Evolutionary conservation across 2,113 vertebrate species (phyloP), one percentile per base, ranked within the genome.

Genomic region (Xenopus laevis): DNA sequence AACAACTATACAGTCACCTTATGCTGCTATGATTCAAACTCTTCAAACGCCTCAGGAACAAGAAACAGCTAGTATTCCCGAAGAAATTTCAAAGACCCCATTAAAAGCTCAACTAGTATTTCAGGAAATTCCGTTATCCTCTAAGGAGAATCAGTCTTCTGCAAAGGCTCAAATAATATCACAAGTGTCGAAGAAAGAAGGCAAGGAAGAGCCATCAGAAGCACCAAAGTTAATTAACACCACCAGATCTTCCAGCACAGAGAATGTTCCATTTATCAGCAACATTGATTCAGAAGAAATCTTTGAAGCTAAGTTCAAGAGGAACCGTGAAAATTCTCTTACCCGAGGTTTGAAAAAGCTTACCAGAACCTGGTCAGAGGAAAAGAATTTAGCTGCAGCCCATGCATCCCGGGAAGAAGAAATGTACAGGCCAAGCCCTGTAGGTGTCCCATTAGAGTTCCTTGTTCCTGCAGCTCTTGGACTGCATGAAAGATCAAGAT

Each of bases 291-390:
- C 97, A 0, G 94, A 99, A 82, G 95, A 98, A n/a, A 87, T 99
- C 50, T 99, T 99, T 10, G 94, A 98, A 78, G 90, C 97, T 10
- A 95, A 95, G 72, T 99, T 98, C 82, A 99, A 98, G 81, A 93
- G 94, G 71, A 82, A 87, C 47, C 92, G 94, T 0, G 93, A 97
- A 75, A 96, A 95, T 0, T 95, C 96, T 0, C 89, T 99, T 40
- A 89, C 91, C 4, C 91, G 94, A 45, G 92, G 95, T 10, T 84
- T 98, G 12, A 94, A 94, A 77, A 90, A 94, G 18, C 88, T 98
- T 52, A 93, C 93, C 17, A 87, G 94, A 68, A 90, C 95, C 33
- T 94, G 93, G 71, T 93, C 92, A 0, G 97, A 96, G 71, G 95
- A 97, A 61, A 94, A 93, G 78, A 76, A 89, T 62, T 50, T 71